Base-by-base conservation (phyloP, 2,888 invertebrate genomes). In the Carcina quercana region DNA sequence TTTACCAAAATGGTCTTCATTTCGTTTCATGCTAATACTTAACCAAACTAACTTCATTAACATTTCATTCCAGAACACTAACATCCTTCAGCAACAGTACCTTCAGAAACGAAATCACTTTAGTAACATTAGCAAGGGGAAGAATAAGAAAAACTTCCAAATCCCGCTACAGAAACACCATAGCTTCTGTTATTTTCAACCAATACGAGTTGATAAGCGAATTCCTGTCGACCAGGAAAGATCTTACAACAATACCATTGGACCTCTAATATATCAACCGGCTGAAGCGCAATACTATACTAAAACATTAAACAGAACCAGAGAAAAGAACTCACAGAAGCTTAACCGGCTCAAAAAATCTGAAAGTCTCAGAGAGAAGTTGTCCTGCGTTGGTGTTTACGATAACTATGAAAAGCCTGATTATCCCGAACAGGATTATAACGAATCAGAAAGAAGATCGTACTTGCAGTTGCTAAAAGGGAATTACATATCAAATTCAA, bases 171-270 rank as follows among this genome's bases (percentile, higher is more conserved):
- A 88, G 60, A 88, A 88, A 59, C 87, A 88, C 50, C 88, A 88
- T 64, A 88, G 88, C 59, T 88, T 88, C 57, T 88, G 88, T 53
- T 88, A 88, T 50, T 88, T 88, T 47, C 88, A 88, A 72, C 88
- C 88, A 4, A 88, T 88, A 44, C 86, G 87, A 58, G 76, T 83
- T 50, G 88, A 88, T 50, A 87, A 88, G 46, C 82, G 88, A 46
- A 71, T 79, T 13, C 73, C 76, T 2, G 74, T 76, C 36, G 82
- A 83, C 38, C 78, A 79, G 47, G 80, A 80, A 32, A 62, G 73
- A 38, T 61, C 76, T 0, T 80, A 78, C 34, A 76, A 84, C 30
- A 83, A 83, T 35, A 74, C 82, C 10, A 73, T 84, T 58, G 80
- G 85, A 20, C 80, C 84, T 17, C 45, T 83, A 30, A 79, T 84